Conservation (phyloP, 1,140 invertebrate genomes). For the Drosophila sturtevanti region DNA sequence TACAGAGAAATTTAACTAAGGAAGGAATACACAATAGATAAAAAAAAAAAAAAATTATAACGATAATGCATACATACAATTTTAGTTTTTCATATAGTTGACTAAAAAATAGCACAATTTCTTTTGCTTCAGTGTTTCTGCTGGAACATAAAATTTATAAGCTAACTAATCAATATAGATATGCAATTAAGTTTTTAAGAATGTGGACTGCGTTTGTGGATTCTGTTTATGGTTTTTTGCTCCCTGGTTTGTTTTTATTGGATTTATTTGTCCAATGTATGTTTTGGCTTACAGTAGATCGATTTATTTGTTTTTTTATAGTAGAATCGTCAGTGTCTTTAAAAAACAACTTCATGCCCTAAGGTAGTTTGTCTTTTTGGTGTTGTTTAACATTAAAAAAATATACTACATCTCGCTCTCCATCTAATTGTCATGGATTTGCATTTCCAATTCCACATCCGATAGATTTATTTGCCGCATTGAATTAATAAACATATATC, state of each 20-base stretch:
- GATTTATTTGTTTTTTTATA: slow-evolving; percentile 51
- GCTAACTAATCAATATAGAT: slow-evolving; percentile 65
- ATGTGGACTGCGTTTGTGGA: slow-evolving; percentile 30
- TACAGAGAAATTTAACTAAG: slow-evolving; percentile 64
- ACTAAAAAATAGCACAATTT: slow-evolving; percentile 54
- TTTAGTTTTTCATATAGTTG: slow-evolving; percentile 44
- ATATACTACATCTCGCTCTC: slow-evolving; percentile 24
- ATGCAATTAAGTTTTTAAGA: slow-evolving; percentile 36
- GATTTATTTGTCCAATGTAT: slow-evolving; percentile 42
- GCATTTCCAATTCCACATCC: slow-evolving; percentile 89
- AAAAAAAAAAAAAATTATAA: slow-evolving; percentile 36
- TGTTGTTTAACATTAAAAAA: slow-evolving; percentile 30
- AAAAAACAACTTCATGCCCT: slow-evolving; percentile 44
- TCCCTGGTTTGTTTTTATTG: slow-evolving; percentile 56
- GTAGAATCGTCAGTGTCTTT: slow-evolving; percentile 73
- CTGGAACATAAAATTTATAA: slow-evolving; percentile 61
- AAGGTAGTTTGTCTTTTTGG: slow-evolving; percentile 75
- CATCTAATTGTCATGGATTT: slow-evolving; percentile 85
- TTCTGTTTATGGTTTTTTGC: slow-evolving; percentile 37
- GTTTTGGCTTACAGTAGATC: slow-evolving; percentile 46
- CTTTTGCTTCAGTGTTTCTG: background rate
- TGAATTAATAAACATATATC: slow-evolving; percentile 95
- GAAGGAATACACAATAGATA: slow-evolving; percentile 60
- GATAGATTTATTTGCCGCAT: slow-evolving; percentile 88
- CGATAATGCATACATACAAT: slow-evolving; percentile 37